These are phyloP conservation scores for Scolopax mira DNA, from an alignment of 2,113 vertebrate genomes.

Conservation along the genomic window DNA sequence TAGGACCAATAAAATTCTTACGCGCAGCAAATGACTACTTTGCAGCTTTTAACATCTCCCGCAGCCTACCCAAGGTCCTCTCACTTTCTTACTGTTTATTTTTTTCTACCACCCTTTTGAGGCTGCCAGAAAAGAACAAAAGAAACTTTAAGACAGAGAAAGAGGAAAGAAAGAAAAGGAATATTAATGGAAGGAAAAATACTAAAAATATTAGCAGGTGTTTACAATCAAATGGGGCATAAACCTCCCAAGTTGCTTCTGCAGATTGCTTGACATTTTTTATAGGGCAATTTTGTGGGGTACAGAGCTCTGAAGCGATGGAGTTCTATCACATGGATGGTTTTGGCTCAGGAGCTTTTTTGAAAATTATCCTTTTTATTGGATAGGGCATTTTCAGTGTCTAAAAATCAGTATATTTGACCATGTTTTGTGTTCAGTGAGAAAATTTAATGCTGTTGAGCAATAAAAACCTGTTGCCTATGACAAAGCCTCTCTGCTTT, in stretches of 20 bases:
- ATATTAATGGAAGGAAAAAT: neutral
- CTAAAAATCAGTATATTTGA: neutral
- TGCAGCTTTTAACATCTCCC: neutral
- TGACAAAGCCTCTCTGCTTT: neutral
- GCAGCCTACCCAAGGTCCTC: neutral
- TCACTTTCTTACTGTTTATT: neutral
- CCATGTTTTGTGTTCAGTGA: neutral
- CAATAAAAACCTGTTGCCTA: neutral
- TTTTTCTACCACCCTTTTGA: neutral
- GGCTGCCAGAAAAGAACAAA: neutral
- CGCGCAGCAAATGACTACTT: neutral
- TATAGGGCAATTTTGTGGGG: neutral
- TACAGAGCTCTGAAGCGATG: neutral
- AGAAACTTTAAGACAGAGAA: neutral
- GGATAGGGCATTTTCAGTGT: neutral
- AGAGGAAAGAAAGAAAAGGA: neutral
- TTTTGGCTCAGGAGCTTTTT: neutral
- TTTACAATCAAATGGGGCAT: neutral
- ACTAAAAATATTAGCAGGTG: neutral
- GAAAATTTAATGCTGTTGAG: neutral
- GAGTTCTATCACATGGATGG: neutral
- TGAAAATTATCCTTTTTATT: neutral
- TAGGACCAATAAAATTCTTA: neutral
- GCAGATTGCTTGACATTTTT: neutral
- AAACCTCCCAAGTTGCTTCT: conserved; percentile 15